Evolutionary conservation across 2,797 vertebrate genomes (phyloP).

Genomic region (Intellagama lesueurii): DNA sequence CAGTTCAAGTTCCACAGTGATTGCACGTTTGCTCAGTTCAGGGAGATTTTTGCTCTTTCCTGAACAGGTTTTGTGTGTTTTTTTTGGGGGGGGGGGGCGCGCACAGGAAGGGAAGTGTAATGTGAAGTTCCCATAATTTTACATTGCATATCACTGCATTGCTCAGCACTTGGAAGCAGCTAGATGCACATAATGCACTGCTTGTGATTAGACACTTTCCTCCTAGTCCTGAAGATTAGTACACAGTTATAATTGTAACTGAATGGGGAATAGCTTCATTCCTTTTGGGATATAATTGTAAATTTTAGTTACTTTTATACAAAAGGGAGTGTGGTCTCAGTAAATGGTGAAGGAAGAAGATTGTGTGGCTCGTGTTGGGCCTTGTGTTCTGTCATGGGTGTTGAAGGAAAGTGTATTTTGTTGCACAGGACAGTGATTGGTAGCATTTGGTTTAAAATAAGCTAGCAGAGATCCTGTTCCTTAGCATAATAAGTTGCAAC

Average conservation of each 20-base stretch:
- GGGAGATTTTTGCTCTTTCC: constrained; percentile 18
- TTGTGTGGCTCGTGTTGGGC: not conserved
- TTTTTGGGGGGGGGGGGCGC: not conserved
- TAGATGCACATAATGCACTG: not conserved
- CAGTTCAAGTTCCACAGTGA: constrained; percentile 33
- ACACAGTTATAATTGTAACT: not conserved
- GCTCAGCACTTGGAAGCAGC: not conserved
- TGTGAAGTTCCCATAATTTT: not conserved
- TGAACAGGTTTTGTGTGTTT: not conserved
- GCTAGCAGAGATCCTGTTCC: no score
- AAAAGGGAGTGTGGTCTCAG: not conserved
- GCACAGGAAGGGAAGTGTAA: not conserved
- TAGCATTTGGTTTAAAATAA: no score
- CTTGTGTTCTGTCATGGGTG: not conserved
- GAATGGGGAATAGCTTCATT: not conserved
- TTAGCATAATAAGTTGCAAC: no score
- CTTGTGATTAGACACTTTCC: not conserved
- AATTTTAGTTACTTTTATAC: not conserved
- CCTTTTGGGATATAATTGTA: not conserved
- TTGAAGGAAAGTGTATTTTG: not conserved
- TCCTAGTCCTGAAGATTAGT: not conserved
- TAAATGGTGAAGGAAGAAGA: not conserved
- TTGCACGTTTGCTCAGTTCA: constrained; percentile 35
- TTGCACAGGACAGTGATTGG: no score
- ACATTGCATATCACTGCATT: not conserved